Evolutionary conservation across 1,140 invertebrate species (phyloP), one percentile per base, ranked within the genome.

Genomic region (Cydia splendana): DNA sequence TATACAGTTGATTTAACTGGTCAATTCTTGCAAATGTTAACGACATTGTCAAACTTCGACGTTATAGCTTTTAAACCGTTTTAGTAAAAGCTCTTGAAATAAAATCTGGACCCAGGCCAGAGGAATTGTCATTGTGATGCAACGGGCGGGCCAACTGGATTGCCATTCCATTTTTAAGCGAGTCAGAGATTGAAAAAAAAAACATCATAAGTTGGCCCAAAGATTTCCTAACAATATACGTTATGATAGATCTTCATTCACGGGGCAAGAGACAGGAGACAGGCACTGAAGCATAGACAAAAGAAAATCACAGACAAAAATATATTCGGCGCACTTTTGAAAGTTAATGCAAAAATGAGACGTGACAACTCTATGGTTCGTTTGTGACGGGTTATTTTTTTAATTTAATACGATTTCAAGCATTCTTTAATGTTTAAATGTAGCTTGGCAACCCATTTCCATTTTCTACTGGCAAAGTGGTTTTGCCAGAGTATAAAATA

Each of bases 41-140:
- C 18, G 67, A 71, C 15, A 71, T 71, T 71, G 67, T 71, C 30
- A 71, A 71, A 71, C 15, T 71, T 71, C n/a, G 67, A 42, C 67
- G 30, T 71, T 71, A 71, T 71, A 10, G 67, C 67, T 71, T 71
- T 71, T 71, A 71, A 71, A 71, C 67, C 30, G 67, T 71, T 71
- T 45, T 71, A 42, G 67, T 45, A 38, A 10, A 38, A 71, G 67
- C 34, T 34, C 67, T 71, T 71, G 38, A 71, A 71, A 71, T 71
- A 45, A 71, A 71, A 71, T 71, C 67, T 71, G 67, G 67, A 71
- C 6, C 13, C 30, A 15, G 30, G 67, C 67, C 67, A 71, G 67
- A 45, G 67, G n/a, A 42, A 71, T 71, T 71, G 67, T 71, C 30
- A 71, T 71, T 71, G 67, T 71, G n/a, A 71, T 71, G 38, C 67